Base-by-base conservation (phyloP, 1,140 invertebrate species). In the Pemphigus obesinymphae region DNA sequence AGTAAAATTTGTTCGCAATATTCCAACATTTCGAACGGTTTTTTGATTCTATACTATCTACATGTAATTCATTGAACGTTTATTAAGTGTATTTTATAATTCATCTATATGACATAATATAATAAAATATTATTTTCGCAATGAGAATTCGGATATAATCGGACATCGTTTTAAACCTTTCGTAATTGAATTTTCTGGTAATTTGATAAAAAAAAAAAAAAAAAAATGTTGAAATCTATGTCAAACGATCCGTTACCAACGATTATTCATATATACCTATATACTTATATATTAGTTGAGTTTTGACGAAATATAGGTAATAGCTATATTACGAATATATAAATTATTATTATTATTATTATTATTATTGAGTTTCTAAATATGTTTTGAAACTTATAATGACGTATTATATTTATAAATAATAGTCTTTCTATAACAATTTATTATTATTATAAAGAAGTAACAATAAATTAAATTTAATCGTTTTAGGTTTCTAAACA, bases 141-240 rank as follows among this genome's bases (percentile, higher is more conserved):
- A 73, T 29, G 1, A 31, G 2, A 72, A n/a, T 73, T 73, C n/a
- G n/a, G 10, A 31, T 26, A 11, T 73, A 73, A 50, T 50, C 15
- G 3, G 26, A 73, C 17, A 43, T 70, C 1, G 34, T 73, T 73
- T 73, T 73, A 50, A 17, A 50, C 70, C 70, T 31, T 50, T 29
- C 31, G 26, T 48, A 72, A 72, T 48, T 48, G 43, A 48, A 26
- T 72, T 72, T 48, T 72, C 43, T 48, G 43, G 68, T 45, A 72
- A 72, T 72, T 72, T 48, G 68, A 48, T 72, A 72, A 43, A 72
- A n/a, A n/a, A n/a, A n/a, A n/a, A n/a, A n/a, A n/a, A n/a, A n/a
- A n/a, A n/a, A n/a, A 72, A 48, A 72, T 72, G 23, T 29, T 48
- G 68, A 72, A 72, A 72, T 72, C 68, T 48, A 72, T 72, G 68